These are phyloP conservation scores for Brachionichthys hirsutus DNA, from an alignment of 2,113 vertebrate genomes.

Conservation along the genomic window DNA sequence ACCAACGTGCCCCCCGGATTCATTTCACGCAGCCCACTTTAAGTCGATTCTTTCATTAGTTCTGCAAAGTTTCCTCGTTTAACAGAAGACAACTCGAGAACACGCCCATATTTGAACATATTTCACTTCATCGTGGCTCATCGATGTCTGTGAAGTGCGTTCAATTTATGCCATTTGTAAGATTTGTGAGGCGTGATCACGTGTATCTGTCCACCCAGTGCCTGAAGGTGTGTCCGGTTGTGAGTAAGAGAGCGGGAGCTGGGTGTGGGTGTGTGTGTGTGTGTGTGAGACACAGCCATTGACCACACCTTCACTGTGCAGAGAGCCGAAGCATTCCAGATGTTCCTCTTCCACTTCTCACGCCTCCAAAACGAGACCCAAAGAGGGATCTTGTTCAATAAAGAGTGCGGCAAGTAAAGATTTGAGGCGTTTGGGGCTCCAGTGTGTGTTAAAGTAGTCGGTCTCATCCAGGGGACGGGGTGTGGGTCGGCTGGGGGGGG, in stretches of 20 bases:
- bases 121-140: background rate
- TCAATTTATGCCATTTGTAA: background rate
- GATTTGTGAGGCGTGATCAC: slow-evolving; percentile 11
- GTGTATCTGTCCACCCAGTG: background rate
- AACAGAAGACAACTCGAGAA: background rate
- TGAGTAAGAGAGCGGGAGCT: slow-evolving; percentile 10
- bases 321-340: slow-evolving; percentile 55
- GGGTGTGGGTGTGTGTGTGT: slow-evolving; percentile 2
- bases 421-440: background rate
- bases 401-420: too few species aligned
- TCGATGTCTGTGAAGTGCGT: background rate
- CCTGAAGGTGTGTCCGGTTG: background rate
- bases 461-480: slow-evolving; percentile 8
- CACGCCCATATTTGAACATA: background rate
- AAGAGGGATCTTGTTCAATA: too few species aligned
- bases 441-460: background rate
- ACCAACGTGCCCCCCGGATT: too few species aligned
- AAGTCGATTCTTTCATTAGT: too few species aligned
- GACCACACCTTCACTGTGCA: slow-evolving; percentile 55
- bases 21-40: too few species aligned
- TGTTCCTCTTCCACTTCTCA: slow-evolving; percentile 45
- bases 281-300: slow-evolving; percentile 49
- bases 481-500: slow-evolving; percentile 7
- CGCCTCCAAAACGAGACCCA: background rate
- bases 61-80: background rate